Conservation (phyloP, 2,888 invertebrate genomes). For the Trissolcus japonicus region DNA sequence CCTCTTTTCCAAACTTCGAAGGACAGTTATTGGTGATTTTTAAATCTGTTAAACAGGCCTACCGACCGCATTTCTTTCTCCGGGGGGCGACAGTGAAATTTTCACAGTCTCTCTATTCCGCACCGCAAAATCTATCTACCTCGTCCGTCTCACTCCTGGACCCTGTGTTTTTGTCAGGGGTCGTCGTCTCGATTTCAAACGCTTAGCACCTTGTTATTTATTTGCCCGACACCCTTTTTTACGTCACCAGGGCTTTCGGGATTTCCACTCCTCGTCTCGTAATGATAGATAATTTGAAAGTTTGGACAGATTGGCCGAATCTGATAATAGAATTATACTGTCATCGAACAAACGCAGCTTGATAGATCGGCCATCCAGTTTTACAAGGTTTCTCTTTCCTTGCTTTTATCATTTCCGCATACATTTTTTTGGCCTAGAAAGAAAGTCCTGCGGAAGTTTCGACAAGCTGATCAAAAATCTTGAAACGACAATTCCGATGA, state of each 20-base stretch:
- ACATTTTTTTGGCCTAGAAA: no score
- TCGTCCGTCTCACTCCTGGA: slow-evolving; percentile 13
- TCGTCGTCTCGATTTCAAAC: slow-evolving; percentile 55
- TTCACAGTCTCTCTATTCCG: slow-evolving; percentile 17
- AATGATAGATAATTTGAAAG: slow-evolving; percentile 38
- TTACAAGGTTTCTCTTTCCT: no score
- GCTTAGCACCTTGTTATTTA: slow-evolving; percentile 74
- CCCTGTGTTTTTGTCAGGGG: slow-evolving; percentile 59
- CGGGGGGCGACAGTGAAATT: slow-evolving; percentile 19
- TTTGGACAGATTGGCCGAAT: slow-evolving; percentile 32
- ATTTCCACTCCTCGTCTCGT: slow-evolving; percentile 19
- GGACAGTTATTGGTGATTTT: slow-evolving; percentile 72
- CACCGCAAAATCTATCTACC: slow-evolving; percentile 23
- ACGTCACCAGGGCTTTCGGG: slow-evolving; percentile 16
- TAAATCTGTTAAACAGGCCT: slow-evolving; percentile 72
- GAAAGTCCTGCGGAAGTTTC: no score
- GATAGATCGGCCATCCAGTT: no score
- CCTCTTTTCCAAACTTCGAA: slow-evolving; percentile 48
- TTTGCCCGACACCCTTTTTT: slow-evolving; percentile 66
- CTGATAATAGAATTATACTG: slow-evolving; percentile 27
- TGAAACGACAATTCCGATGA: no score
- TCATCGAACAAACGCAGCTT: slow-evolving; percentile 8
- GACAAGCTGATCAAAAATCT: no score
- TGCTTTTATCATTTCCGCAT: no score
- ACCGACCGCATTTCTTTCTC: slow-evolving; percentile 65